Evolutionary conservation across 2,113 vertebrate species (phyloP), one percentile per base, ranked within the genome.

Genomic region (Rattus norvegicus): DNA sequence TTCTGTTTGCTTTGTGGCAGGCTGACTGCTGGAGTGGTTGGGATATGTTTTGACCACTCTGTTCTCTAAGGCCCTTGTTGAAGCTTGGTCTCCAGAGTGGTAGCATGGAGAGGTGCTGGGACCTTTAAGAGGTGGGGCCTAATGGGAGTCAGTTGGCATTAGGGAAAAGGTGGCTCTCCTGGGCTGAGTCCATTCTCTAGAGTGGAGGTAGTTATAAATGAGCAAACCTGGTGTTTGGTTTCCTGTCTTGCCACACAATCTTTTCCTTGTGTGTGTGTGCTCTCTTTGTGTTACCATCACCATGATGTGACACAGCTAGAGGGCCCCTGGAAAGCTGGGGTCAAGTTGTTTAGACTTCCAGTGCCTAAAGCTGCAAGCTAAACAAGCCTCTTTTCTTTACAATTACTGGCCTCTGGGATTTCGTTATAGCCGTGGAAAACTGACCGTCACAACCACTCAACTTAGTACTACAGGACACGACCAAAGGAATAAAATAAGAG

Each of bases 401-500:
- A 67, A 36, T 22, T 69, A 54, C 14, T 69, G 33, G 5, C 9
- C 36, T 69, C 24, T 19, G 61, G 61, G 19, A 54, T 80, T 80
- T 67, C 80, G 36, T 54, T 7, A 54, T 1, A 54, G 61, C 36
- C 43, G 22, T 9, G n/a, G 75, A 72, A 70, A 70, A 80, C n/a
- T 59, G 17, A 49, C 63, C n/a, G 47, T 9, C 36, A 49, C 4
- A 81, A 28, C 39, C 8, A 70, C 28, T 90, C 67, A 52, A 30
- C 56, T 39, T 43, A 91, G 52, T 26, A 26, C 20, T 83, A 28
- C 33, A 72, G 39, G 16, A 43, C 56, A 70, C 56, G n/a, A 65
- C 65, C 93, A 67, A 92, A 61, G 69, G 24, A 84, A 83, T 95
- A 86, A 93, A 80, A 87, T 63, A 93, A 92, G 88, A 92, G 92